Percentiles rank a stretch among this genome's conserved stretches.
Evolutionary conservation across 2,888 invertebrate species (phyloP).

Genomic region (Hirtodrosophila alboralis): DNA sequence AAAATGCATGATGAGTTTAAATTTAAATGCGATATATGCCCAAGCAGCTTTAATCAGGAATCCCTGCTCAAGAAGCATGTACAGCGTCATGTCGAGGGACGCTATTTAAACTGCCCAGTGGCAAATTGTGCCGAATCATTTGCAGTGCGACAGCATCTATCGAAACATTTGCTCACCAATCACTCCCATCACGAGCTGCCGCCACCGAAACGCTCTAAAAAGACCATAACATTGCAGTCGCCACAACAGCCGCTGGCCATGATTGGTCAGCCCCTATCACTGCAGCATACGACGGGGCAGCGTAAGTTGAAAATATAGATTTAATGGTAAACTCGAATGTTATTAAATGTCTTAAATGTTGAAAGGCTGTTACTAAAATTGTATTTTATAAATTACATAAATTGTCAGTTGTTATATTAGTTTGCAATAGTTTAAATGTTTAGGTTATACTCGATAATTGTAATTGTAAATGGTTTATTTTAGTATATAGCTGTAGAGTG

Average conservation of each 20-base stretch:
- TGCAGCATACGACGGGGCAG: conserved; percentile 83
- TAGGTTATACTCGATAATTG: too few relatives aligned
- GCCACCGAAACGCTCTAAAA: conserved; percentile 84
- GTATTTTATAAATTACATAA: too few relatives aligned
- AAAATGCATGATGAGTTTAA: conserved; percentile 84
- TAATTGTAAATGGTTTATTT: too few relatives aligned
- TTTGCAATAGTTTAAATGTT: too few relatives aligned
- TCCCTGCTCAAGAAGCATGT: conserved; percentile 84
- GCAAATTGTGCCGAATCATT: conserved; percentile 84
- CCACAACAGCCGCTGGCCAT: conserved; percentile 83
- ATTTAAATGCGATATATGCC: conserved; percentile 84
- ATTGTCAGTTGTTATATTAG: too few relatives aligned
- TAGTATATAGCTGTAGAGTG: too few relatives aligned
- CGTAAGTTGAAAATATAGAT: conserved; percentile 70
- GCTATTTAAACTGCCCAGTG: conserved; percentile 84
- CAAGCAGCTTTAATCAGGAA: conserved; percentile 84
- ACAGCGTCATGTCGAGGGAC: conserved; percentile 84
- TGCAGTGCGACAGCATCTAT: conserved; percentile 84
- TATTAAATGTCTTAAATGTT: too few relatives aligned
- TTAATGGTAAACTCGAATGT: too few relatives aligned
- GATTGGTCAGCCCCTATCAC: conserved; percentile 83
- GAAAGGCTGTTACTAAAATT: too few relatives aligned
- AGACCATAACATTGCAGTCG: conserved; percentile 79
- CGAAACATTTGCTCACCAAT: conserved; percentile 84
- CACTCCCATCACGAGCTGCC: conserved; percentile 84